phyloP scores from a whole-genome alignment of 2,888 invertebrate species.

The Chrysodeixis includens region DNA sequence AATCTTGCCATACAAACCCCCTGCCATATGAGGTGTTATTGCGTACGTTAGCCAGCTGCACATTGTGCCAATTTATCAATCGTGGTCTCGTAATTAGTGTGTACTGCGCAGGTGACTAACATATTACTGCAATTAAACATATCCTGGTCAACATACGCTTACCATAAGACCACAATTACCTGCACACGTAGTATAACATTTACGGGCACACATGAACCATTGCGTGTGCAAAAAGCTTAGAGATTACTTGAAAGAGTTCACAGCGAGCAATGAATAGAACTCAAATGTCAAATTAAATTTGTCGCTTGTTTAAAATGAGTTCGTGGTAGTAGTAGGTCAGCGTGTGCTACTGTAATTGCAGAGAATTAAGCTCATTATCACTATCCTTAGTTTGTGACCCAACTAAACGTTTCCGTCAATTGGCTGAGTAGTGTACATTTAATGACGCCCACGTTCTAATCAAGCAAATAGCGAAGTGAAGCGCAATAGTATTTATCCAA shows the following conservation, averaged over 20 bases:
- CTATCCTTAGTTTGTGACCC: conserved; percentile 59
- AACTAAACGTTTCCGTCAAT: conserved; percentile 66
- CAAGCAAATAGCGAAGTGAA: conserved; percentile 39
- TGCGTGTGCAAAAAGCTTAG: background rate
- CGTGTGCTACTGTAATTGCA: conserved; percentile 62
- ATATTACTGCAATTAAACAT: conserved; percentile 54
- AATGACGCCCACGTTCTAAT: conserved; percentile 53
- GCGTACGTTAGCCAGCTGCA: conserved; percentile 27
- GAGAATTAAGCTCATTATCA: conserved; percentile 70
- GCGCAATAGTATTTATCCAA: conserved; percentile 49
- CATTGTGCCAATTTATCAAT: conserved; percentile 47
- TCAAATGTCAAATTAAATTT: background rate
- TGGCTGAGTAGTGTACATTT: conserved; percentile 56
- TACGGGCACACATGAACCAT: background rate
- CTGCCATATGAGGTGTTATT: conserved; percentile 20
- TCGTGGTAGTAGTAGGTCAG: conserved; percentile 36
- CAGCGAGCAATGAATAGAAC: background rate
- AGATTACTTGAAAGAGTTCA: background rate
- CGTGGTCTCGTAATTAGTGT: conserved; percentile 48
- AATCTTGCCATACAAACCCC: background rate
- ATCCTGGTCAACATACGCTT: conserved; percentile 51
- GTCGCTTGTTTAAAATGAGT: background rate
- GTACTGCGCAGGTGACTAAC: conserved; percentile 39
- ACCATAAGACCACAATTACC: background rate
- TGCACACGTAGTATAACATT: background rate